Conservation (phyloP, 1,140 invertebrate genomes). For the Coelopa frigida region DNA sequence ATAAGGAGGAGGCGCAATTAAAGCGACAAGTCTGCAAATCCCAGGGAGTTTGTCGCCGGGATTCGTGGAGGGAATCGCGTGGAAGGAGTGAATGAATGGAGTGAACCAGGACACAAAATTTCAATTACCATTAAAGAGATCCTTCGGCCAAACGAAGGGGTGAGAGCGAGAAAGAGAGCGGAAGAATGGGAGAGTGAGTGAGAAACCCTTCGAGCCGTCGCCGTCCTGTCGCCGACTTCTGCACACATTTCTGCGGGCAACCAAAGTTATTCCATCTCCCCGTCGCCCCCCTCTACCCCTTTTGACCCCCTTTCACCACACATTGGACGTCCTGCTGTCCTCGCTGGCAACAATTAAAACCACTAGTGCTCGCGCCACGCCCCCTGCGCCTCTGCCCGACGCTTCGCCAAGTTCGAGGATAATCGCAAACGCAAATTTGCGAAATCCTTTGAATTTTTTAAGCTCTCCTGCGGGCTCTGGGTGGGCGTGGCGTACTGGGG, state of each 20-base stretch:
- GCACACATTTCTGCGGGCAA: constrained; percentile 9
- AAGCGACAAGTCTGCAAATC: constrained; percentile 7
- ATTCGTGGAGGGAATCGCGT: constrained; percentile 1
- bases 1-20: too few relatives aligned
- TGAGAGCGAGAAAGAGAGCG: too few relatives aligned
- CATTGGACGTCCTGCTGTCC: too few relatives aligned
- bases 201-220: too few relatives aligned
- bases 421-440: constrained; percentile 1
- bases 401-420: background rate
- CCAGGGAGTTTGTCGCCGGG: constrained; percentile 7
- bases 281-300: too few relatives aligned
- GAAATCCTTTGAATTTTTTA: constrained; percentile 9
- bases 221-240: background rate
- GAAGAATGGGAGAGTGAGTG: too few relatives aligned
- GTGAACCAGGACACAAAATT: constrained; percentile 5
- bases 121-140: constrained; percentile 8
- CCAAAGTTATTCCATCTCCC: constrained; percentile 12
- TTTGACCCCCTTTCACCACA: too few relatives aligned
- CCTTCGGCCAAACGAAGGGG: too few relatives aligned
- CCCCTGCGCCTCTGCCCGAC: background rate
- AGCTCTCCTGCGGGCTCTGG: too few relatives aligned
- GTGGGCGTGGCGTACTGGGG: too few relatives aligned
- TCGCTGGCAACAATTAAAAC: constrained; percentile 4
- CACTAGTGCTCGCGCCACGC: background rate
- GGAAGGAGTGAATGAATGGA: background rate